Percentiles rank a stretch among this genome's conserved stretches.
Evolutionary conservation across 2,797 vertebrate species (phyloP).

Genomic region (Pseudochirops corinnae): DNA sequence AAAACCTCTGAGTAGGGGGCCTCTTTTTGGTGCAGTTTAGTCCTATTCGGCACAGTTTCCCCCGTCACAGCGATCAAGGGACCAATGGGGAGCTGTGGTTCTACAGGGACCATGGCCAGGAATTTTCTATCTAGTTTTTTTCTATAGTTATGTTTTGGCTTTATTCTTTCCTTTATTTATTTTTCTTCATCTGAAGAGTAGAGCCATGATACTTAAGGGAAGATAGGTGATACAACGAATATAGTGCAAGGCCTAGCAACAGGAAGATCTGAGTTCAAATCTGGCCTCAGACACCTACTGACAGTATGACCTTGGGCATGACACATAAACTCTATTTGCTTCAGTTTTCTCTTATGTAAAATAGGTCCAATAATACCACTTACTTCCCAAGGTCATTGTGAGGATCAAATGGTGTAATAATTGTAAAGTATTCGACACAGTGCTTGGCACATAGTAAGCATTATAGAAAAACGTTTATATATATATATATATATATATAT

Average conservation of each 20-base stretch:
- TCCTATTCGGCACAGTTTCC: not conserved
- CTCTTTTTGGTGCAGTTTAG: not conserved
- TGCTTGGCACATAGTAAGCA: not conserved
- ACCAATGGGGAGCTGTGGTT: not conserved
- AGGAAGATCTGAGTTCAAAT: not conserved
- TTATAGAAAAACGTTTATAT: not conserved
- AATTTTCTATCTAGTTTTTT: not conserved
- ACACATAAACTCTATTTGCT: not conserved
- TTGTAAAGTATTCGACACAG: not conserved
- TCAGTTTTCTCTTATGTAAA: not conserved
- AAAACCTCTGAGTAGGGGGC: not conserved
- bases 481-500: too few species aligned
- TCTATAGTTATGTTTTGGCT: not conserved
- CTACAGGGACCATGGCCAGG: not conserved
- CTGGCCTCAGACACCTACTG: not conserved
- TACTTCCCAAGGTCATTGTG: not conserved
- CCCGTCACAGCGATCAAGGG: not conserved
- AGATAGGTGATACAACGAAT: not conserved
- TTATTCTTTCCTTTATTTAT: not conserved
- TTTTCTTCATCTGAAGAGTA: not conserved
- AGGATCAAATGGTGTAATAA: not conserved
- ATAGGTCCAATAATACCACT: not conserved
- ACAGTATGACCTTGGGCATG: not conserved
- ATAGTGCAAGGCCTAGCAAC: not conserved
- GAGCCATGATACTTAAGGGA: not conserved